Conservation (phyloP, 2,888 invertebrate genomes). For the Camponotus fellah region DNA sequence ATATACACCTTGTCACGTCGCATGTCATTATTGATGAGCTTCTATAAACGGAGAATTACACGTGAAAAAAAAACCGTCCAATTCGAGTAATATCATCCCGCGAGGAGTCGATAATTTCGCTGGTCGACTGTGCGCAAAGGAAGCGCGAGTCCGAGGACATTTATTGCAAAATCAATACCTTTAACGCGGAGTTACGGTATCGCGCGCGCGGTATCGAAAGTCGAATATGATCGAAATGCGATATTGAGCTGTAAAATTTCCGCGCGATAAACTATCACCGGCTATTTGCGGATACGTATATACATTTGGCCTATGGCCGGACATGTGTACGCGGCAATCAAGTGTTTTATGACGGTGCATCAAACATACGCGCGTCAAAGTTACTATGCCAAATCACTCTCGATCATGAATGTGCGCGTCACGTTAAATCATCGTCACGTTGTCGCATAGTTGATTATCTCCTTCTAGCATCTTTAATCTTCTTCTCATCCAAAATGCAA, state of each 20-base stretch:
- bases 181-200: slow-evolving; percentile 61
- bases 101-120: slow-evolving; percentile 51
- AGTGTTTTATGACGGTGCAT: slow-evolving; percentile 75
- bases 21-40: slow-evolving; percentile 1
- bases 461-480: not conserved
- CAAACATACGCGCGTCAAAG: slow-evolving; percentile 70
- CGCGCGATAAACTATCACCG: slow-evolving; percentile 73
- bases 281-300: slow-evolving; percentile 68
- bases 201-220: slow-evolving; percentile 62
- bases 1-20: not conserved
- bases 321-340: slow-evolving; percentile 76
- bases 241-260: slow-evolving; percentile 70
- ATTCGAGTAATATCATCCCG: slow-evolving; percentile 33
- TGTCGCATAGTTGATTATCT: not conserved
- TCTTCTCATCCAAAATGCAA: not conserved
- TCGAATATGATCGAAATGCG: slow-evolving; percentile 72
- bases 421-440: slow-evolving; percentile 69
- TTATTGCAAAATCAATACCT: slow-evolving; percentile 57
- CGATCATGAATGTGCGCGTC: slow-evolving; percentile 66
- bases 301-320: slow-evolving; percentile 63
- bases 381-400: slow-evolving; percentile 68
- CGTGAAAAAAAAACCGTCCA: not conserved
- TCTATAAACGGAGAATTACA: slow-evolving; percentile 37
- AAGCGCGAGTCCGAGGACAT: slow-evolving; percentile 44
- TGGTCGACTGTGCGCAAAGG: slow-evolving; percentile 46